Evolutionary conservation across 2,888 invertebrate species (phyloP).

Genomic region (Trimorus sp.): DNA sequence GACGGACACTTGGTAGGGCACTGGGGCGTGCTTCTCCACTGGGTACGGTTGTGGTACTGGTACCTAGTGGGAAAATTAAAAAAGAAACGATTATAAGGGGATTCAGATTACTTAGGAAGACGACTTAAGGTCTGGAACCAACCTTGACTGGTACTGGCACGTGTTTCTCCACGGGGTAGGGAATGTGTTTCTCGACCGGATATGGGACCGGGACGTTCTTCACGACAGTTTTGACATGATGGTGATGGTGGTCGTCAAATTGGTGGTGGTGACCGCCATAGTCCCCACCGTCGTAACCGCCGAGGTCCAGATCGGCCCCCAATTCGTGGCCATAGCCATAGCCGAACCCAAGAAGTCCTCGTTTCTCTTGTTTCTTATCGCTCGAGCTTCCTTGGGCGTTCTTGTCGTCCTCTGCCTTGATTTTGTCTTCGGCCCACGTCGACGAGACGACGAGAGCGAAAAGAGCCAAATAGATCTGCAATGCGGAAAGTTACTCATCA

Average conservation of each 20-base stretch:
- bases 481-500: constrained; percentile 69
- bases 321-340: constrained; percentile 92
- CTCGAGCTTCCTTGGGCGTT: constrained; percentile 77
- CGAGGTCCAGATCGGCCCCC: constrained; percentile 82
- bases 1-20: constrained; percentile 89
- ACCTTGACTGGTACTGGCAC: constrained; percentile 84
- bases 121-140: not conserved
- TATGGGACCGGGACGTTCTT: constrained; percentile 85
- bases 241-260: constrained; percentile 61
- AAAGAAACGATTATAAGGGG: not conserved
- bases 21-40: constrained; percentile 86
- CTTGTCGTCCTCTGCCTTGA: constrained; percentile 82
- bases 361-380: constrained; percentile 89
- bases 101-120: too few relatives aligned
- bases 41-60: constrained; percentile 87
- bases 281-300: constrained; percentile 81
- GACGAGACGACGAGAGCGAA: constrained; percentile 88
- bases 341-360: constrained; percentile 90
- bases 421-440: constrained; percentile 84
- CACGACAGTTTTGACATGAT: constrained; percentile 85
- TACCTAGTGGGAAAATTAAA: constrained; percentile 36
- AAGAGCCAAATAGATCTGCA: constrained; percentile 88
- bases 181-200: constrained; percentile 87
- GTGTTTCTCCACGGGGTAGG: constrained; percentile 85
- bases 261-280: constrained; percentile 76